These are phyloP conservation scores for Microcebus murinus DNA, from an alignment of 2,113 vertebrate species.

Conservation along the genomic window DNA sequence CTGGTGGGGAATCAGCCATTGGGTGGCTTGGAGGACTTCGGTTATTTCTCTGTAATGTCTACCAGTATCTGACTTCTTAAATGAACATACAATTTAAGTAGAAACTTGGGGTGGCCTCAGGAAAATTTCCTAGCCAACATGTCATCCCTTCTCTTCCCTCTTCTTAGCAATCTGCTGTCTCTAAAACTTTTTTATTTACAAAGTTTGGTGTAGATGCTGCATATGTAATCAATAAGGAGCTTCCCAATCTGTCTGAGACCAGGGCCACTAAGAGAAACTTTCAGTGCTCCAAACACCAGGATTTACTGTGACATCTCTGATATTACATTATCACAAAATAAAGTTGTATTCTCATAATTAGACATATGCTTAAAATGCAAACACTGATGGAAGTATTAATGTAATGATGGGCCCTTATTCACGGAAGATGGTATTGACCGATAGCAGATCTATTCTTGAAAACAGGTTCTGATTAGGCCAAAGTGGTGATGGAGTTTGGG, in stretches of 20 bases:
- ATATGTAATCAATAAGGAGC: background rate
- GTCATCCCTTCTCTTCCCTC: background rate
- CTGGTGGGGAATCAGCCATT: background rate
- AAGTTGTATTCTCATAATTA: slow-evolving; percentile 36
- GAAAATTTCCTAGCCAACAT: background rate
- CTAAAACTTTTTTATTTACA: background rate
- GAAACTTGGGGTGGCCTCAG: background rate
- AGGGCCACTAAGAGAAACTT: background rate
- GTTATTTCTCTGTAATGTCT: background rate
- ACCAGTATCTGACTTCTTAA: background rate
- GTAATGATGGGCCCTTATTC: background rate
- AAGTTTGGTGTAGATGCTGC: background rate
- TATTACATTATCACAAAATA: background rate
- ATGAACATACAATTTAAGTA: background rate
- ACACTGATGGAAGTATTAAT: background rate
- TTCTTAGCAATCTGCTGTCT: background rate
- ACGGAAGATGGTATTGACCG: background rate
- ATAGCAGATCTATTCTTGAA: background rate
- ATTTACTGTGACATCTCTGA: background rate
- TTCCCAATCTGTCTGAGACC: background rate
- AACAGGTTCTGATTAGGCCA: background rate
- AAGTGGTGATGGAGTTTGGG: background rate
- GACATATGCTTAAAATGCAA: background rate
- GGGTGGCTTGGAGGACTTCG: background rate
- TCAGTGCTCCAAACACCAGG: background rate